Evolutionary conservation across 64 coral and sea anemone genomes (phyloP).

Genomic region (Cladopsammia gracilis): DNA sequence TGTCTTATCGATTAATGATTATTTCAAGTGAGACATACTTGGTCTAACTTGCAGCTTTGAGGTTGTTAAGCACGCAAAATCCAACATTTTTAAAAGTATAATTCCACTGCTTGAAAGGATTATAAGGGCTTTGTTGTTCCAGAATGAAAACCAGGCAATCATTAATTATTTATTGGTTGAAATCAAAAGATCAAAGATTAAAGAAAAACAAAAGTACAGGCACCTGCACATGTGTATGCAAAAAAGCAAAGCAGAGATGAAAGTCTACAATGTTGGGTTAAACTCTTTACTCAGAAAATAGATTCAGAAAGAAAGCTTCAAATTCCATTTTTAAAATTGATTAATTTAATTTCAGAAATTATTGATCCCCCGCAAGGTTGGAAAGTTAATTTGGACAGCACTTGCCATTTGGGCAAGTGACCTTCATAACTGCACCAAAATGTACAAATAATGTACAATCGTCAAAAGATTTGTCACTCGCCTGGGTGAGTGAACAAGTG

Average conservation of each 20-base stretch:
- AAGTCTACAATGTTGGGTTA: too few species aligned
- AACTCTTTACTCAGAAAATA: not conserved
- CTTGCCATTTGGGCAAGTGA: too few species aligned
- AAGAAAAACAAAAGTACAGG: not conserved
- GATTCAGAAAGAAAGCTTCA: too few species aligned
- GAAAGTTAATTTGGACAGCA: too few species aligned
- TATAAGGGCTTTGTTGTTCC: not conserved
- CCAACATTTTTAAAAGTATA: constrained; percentile 29
- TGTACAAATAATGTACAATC: too few species aligned
- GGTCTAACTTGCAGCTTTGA: constrained; percentile 47
- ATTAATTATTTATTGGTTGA: constrained; percentile 16
- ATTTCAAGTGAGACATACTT: too few species aligned
- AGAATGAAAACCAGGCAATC: not conserved
- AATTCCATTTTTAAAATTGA: too few species aligned
- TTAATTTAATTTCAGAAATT: too few species aligned
- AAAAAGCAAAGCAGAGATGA: not conserved
- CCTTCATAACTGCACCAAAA: too few species aligned
- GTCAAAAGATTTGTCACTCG: too few species aligned
- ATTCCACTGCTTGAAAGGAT: not conserved
- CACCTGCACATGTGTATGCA: not conserved
- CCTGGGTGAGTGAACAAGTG: too few species aligned
- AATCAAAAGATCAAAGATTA: constrained; percentile 30
- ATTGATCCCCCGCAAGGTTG: too few species aligned
- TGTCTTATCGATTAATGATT: not conserved
- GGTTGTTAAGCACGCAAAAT: constrained; percentile 6